Conservation (phyloP, 2,888 invertebrate species). For the Eristalis pertinax region DNA sequence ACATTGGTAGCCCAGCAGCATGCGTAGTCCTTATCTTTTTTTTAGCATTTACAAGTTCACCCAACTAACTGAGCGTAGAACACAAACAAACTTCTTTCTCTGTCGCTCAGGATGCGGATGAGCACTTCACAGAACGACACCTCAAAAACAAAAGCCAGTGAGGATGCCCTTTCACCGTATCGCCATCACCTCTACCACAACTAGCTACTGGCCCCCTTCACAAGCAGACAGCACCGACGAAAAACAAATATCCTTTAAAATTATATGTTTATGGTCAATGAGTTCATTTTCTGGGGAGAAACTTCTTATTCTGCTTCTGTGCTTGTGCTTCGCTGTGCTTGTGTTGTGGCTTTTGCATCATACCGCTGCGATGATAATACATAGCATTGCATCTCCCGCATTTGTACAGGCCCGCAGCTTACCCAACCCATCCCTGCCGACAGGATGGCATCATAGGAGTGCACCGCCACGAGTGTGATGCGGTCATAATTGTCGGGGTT, state of each 20-base stretch:
- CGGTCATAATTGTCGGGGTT: constrained; percentile 72
- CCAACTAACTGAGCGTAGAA: not conserved
- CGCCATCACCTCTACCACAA: constrained; percentile 1
- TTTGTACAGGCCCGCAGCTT: constrained; percentile 59
- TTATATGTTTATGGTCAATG: constrained; percentile 66
- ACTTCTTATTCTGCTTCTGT: constrained; percentile 51
- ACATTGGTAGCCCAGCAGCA: not conserved
- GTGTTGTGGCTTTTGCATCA: constrained; percentile 65
- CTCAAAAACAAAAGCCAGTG: constrained; percentile 20
- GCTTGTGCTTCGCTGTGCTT: constrained; percentile 25
- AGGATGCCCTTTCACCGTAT: constrained; percentile 5
- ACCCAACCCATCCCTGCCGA: constrained; percentile 17
- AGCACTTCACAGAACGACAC: not conserved
- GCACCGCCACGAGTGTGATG: constrained; percentile 64
- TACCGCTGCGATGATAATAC: constrained; percentile 40
- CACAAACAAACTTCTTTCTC: not conserved
- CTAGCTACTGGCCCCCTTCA: not conserved
- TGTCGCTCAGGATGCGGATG: constrained; percentile 8
- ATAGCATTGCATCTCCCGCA: constrained; percentile 46
- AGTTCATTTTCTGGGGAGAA: constrained; percentile 59
- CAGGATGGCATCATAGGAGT: constrained; percentile 17
- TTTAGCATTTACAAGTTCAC: constrained; percentile 4
- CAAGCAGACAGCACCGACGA: constrained; percentile 26
- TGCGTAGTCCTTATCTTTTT: not conserved
- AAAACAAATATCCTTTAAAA: constrained; percentile 60